Evolutionary conservation across 2,888 invertebrate species (phyloP).

Genomic region (Xylota segnis): DNA sequence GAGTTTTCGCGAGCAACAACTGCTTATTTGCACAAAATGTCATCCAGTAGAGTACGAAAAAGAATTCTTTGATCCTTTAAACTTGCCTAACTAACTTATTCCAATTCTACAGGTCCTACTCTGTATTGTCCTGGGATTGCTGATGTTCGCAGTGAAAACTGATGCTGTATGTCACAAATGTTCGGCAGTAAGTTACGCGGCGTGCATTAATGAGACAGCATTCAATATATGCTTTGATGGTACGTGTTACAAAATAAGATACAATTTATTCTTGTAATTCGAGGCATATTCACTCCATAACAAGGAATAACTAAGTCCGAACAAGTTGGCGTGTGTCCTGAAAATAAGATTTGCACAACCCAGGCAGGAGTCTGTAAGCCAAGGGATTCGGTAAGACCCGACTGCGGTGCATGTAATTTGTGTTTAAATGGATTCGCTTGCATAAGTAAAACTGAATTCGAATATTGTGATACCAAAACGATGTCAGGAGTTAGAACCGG

Average conservation of each 20-base stretch:
- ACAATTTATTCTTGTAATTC: background rate
- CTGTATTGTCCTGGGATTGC: background rate
- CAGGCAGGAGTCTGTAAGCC: constrained; percentile 20
- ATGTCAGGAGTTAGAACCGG: background rate
- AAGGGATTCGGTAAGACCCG: background rate
- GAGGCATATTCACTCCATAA: background rate
- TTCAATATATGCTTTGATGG: constrained; percentile 15
- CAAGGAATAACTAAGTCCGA: background rate
- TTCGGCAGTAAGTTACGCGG: background rate
- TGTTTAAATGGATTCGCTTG: constrained; percentile 4
- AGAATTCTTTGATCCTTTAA: no score
- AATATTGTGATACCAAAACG: background rate
- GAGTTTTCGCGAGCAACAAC: background rate
- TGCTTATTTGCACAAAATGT: background rate
- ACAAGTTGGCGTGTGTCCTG: background rate
- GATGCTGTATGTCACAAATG: background rate
- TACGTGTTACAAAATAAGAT: background rate
- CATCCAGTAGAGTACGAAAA: background rate
- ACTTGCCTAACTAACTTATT: background rate
- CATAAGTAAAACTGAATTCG: constrained; percentile 24
- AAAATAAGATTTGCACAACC: constrained; percentile 13
- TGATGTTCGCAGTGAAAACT: background rate
- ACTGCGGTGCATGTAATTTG: background rate
- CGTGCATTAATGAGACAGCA: constrained; percentile 36
- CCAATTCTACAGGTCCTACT: background rate